Base-by-base conservation (phyloP, 64 coral and sea anemone species). In the Stichodactyla mertensii region DNA sequence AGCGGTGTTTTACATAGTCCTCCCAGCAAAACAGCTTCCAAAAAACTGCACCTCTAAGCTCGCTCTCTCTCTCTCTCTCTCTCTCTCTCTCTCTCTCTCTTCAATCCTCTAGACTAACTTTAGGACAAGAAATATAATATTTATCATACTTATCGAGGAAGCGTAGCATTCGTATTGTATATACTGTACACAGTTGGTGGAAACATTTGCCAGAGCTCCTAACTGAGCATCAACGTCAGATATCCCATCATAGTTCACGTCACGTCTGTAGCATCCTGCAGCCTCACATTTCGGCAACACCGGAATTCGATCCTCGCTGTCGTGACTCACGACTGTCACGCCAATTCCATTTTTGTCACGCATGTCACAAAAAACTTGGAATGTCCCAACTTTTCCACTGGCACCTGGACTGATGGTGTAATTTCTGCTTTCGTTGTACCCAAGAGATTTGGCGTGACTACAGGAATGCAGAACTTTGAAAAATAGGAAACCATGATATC, bases 301-400 rank as follows among this genome's bases (percentile, higher is more conserved):
- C 18, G 16, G 59, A 24, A 80, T 85, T 85, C 82, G 88, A 3
- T 52, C 13, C 79, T 92, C 90, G 11, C 84, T 87, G 13, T 91
- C 77, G 55, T 91, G 89, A 67, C 89, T 87, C 27, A 91, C 55
- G 18, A 91, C 85, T 16, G 90, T 92, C 77, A 92, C 89, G 11
- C 89, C 89, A 51, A 86, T 18, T 6, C 89, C 89, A 22, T 23
- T 51, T 55, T 91, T 91, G 91, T 88, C 91, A 84, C 55, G 79
- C 91, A 93, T 89, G 83, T 93, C 52, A 82, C 91, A 93, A 71
- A 53, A 89, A 3, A 93, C 91, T 20, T 53, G 54, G 28, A 92
- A 88, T 23, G 89, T 6, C 4, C 20, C 28, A 64, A 51, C 26
- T 24, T 60, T 64, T 16, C n/a, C 52, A 13, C 14, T 27, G 55